A percentile compares a stretch with the other conserved stretches of the same genome.
Evolutionary conservation across 2,113 vertebrate species (phyloP).

Genomic region (Nansenia antarctica): DNA sequence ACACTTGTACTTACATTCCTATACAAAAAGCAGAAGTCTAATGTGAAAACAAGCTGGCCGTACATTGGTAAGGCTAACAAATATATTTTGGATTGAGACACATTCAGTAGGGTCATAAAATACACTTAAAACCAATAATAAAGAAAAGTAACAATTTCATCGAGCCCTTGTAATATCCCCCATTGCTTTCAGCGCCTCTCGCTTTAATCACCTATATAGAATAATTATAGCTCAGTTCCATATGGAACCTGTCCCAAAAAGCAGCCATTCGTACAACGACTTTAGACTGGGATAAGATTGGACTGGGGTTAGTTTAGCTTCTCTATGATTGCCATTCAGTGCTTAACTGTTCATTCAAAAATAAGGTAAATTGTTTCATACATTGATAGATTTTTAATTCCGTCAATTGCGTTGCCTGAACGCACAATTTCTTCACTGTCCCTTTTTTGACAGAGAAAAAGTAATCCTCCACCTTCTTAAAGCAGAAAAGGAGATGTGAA

Average conservation of each 20-base stretch:
- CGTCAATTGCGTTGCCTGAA: background rate
- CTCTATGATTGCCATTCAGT: slow-evolving; percentile 15
- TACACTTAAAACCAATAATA: slow-evolving; percentile 20
- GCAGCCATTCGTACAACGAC: background rate
- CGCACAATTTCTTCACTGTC: background rate
- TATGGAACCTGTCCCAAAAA: background rate
- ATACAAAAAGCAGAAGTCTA: slow-evolving; percentile 36
- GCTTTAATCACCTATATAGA: too few species aligned
- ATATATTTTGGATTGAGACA: background rate
- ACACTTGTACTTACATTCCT: slow-evolving; percentile 33
- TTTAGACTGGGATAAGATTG: background rate
- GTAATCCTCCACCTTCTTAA: slow-evolving; percentile 1
- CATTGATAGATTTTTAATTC: background rate
- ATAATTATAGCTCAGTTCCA: background rate
- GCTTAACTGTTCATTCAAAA: slow-evolving; percentile 12
- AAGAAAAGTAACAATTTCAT: slow-evolving; percentile 9
- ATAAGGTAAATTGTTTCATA: background rate
- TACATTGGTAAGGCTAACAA: slow-evolving; percentile 34
- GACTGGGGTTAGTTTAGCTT: slow-evolving; percentile 10
- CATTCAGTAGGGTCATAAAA: slow-evolving; percentile 23
- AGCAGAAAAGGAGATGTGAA: slow-evolving; percentile 34
- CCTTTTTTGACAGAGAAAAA: slow-evolving; percentile 2
- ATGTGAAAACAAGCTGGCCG: slow-evolving; percentile 41
- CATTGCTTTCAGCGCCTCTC: background rate
- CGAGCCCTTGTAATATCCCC: background rate